These are phyloP conservation scores for Chloropsis cyanopogon DNA, from an alignment of 2,113 vertebrate species.

Conservation along the genomic window DNA sequence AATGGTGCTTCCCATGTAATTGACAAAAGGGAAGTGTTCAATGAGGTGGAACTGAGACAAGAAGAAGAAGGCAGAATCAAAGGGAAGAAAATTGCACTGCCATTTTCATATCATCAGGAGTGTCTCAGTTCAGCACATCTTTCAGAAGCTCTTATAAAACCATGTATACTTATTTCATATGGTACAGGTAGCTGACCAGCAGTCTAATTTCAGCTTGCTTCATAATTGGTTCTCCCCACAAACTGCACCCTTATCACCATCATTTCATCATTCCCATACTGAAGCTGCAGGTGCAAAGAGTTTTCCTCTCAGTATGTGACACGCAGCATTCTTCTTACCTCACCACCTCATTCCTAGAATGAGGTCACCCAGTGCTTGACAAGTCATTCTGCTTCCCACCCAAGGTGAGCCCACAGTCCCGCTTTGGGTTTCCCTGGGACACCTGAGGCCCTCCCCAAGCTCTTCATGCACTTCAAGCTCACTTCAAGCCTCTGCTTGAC, in stretches of 20 bases:
- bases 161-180: neutral
- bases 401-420: rapidly evolving
- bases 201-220: neutral
- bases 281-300: neutral
- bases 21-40: neutral
- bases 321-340: neutral
- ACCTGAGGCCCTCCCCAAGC: neutral
- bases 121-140: neutral
- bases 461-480: neutral
- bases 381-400: neutral
- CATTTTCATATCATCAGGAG: neutral
- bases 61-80: neutral
- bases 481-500: rapidly evolving
- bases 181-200: neutral
- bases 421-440: neutral
- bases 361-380: neutral
- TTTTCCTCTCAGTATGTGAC: neutral
- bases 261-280: neutral
- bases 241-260: neutral
- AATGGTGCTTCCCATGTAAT: neutral
- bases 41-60: neutral
- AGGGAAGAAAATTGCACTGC: neutral
- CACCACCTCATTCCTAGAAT: neutral
- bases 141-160: neutral
- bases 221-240: neutral